These are phyloP conservation scores for Zaprionus kolodkinae DNA, from an alignment of 1,140 invertebrate species.

Conservation along the genomic window DNA sequence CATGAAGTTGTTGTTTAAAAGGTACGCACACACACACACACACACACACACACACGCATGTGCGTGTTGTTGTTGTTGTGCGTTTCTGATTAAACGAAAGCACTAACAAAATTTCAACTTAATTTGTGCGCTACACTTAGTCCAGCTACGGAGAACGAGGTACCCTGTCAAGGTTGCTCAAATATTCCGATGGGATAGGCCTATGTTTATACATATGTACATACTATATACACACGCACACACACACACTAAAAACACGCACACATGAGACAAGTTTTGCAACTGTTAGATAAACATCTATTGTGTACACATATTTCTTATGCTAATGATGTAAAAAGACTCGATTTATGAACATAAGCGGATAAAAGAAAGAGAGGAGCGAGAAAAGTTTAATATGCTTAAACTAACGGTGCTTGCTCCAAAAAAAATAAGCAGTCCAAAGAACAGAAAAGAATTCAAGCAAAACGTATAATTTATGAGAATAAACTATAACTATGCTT, in stretches of 20 bases:
- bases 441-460: not conserved
- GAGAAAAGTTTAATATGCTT: slow-evolving; percentile 5
- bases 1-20: slow-evolving; percentile 69
- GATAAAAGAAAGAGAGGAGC: not conserved
- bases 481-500: not conserved
- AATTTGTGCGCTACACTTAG: slow-evolving; percentile 58
- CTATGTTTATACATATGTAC: slow-evolving; percentile 38
- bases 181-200: slow-evolving; percentile 33
- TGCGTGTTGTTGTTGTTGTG: slow-evolving; percentile 20
- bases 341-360: slow-evolving; percentile 58
- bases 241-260: slow-evolving; percentile 2
- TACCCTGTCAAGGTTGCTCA: slow-evolving; percentile 32
- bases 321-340: slow-evolving; percentile 46
- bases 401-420: slow-evolving; percentile 23
- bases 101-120: slow-evolving; percentile 71
- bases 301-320: slow-evolving; percentile 42
- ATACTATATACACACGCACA: slow-evolving; percentile 10
- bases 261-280: slow-evolving; percentile 25
- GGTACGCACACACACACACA: slow-evolving; percentile 22
- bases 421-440: not conserved
- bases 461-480: not conserved
- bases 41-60: slow-evolving; percentile 23
- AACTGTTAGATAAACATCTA: slow-evolving; percentile 31
- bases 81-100: slow-evolving; percentile 78
- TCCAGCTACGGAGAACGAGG: not conserved